Evolutionary conservation across 2,888 invertebrate species (phyloP), one percentile per base, ranked within the genome.

Genomic region (Meghimatium bilineatum): DNA sequence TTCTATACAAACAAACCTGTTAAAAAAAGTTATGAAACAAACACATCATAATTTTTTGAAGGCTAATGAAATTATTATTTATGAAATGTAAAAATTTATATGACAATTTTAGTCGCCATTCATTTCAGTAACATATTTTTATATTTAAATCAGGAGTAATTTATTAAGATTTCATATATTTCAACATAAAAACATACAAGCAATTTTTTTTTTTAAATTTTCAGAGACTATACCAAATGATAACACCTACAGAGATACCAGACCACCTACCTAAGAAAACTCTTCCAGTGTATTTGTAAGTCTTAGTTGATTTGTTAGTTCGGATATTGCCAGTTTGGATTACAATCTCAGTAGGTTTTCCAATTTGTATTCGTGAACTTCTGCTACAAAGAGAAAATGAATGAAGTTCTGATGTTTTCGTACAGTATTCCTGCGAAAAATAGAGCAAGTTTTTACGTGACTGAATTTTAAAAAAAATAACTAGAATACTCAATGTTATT

Each of bases 221-320:
- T 36, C 89, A 91, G 92, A 88, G 91, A 80, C 38, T 90, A 36
- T 87, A 89, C 44, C 86, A 88, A 23, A 89, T 90, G 88, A 90
- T 91, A 60, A 89, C 88, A 23, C 92, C 92, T 0, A 88, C 87
- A 38, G 92, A 92, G 80, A 87, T 88, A 0, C 92, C 92, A 12
- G 83, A 86, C 14, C 90, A 91, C 83, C 82, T 88, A 32, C 86
- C 88, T 20, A 87, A 82, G 77, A 83, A 87, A 60, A 86, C 86
- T 36, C 83, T 87, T 29, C 87, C 87, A 38, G 88, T 89, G 23
- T 88, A 87, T 78, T 82, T 88, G 66, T 86, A 84, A 81, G 49
- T 32, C 8, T 34, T n/a, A n/a, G n/a, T n/a, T n/a, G n/a, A n/a
- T n/a, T n/a, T n/a, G n/a, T n/a, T n/a, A n/a, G n/a, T n/a, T n/a